These are phyloP conservation scores for Carpatolechia fugitivella DNA, from an alignment of 2,888 invertebrate species.

Conservation along the genomic window DNA sequence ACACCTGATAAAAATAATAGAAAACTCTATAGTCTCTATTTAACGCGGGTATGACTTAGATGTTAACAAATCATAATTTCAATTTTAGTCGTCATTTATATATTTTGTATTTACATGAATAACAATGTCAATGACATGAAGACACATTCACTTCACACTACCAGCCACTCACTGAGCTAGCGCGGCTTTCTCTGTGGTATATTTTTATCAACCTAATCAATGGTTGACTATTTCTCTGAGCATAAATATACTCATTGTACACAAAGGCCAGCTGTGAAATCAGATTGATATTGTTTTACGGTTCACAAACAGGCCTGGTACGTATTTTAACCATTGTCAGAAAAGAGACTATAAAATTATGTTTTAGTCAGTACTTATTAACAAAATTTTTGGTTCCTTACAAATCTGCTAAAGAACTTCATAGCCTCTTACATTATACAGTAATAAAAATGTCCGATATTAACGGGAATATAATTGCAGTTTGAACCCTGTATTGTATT, in stretches of 20 bases:
- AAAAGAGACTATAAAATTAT: constrained; percentile 7
- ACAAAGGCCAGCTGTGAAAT: no score
- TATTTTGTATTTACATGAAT: constrained; percentile 36
- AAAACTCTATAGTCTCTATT: constrained; percentile 50
- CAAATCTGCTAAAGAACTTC: constrained; percentile 30
- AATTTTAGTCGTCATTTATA: constrained; percentile 24
- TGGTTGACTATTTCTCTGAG: background rate
- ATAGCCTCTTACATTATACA: constrained; percentile 38
- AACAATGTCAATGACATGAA: constrained; percentile 32
- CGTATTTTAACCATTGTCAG: constrained; percentile 7
- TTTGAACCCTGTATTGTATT: constrained; percentile 4
- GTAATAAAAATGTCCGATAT: background rate
- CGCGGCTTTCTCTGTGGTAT: background rate
- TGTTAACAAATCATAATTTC: constrained; percentile 60
- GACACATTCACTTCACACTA: constrained; percentile 27
- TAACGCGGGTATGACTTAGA: constrained; percentile 75
- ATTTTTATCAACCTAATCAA: background rate
- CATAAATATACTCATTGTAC: background rate
- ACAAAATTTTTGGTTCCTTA: constrained; percentile 30
- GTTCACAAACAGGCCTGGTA: no score
- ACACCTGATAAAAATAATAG: constrained; percentile 73
- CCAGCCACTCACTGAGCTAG: background rate
- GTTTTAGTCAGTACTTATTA: constrained; percentile 20
- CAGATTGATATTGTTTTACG: no score
- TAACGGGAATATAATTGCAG: background rate